These are phyloP conservation scores for Lasiurus cinereus DNA, from an alignment of 2,113 vertebrate genomes.

Conservation along the genomic window DNA sequence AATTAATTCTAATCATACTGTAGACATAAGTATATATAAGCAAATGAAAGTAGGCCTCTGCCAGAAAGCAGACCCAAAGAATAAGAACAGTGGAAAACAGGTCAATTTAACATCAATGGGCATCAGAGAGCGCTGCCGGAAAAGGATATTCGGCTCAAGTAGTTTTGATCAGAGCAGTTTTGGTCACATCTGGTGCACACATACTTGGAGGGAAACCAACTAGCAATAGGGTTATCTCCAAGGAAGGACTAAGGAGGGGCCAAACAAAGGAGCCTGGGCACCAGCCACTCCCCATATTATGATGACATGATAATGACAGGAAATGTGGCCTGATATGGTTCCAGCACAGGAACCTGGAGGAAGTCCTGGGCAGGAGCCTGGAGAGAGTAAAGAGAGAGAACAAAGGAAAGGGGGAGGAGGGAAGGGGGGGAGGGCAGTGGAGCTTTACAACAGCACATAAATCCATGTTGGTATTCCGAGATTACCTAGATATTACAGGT, in stretches of 20 bases:
- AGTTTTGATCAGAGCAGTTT: slow-evolving; percentile 54
- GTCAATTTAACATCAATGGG: slow-evolving; percentile 24
- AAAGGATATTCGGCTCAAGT: slow-evolving; percentile 19
- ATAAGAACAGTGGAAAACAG: slow-evolving; percentile 2
- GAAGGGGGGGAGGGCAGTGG: background rate
- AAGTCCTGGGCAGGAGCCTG: background rate
- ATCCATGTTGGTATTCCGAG: background rate
- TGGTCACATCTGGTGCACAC: slow-evolving; percentile 66
- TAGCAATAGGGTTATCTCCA: slow-evolving; percentile 41
- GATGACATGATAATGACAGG: slow-evolving; percentile 65
- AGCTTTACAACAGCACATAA: background rate
- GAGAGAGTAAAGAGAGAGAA: slow-evolving; percentile 39
- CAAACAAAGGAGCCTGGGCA: slow-evolving; percentile 36
- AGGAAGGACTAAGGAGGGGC: slow-evolving; percentile 4
- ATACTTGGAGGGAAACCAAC: slow-evolving; percentile 68
- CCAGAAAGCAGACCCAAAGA: slow-evolving; percentile 3
- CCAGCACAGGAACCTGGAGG: background rate
- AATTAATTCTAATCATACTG: background rate
- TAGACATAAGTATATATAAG: background rate
- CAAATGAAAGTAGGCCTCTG: background rate
- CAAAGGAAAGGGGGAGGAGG: background rate
- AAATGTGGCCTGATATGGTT: slow-evolving; percentile 43
- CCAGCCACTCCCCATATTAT: background rate
- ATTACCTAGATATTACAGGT: background rate
- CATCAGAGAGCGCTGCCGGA: slow-evolving; percentile 20